These are phyloP conservation scores for Ferdinandea cuprea DNA, from an alignment of 2,888 invertebrate genomes.

Conservation along the genomic window DNA sequence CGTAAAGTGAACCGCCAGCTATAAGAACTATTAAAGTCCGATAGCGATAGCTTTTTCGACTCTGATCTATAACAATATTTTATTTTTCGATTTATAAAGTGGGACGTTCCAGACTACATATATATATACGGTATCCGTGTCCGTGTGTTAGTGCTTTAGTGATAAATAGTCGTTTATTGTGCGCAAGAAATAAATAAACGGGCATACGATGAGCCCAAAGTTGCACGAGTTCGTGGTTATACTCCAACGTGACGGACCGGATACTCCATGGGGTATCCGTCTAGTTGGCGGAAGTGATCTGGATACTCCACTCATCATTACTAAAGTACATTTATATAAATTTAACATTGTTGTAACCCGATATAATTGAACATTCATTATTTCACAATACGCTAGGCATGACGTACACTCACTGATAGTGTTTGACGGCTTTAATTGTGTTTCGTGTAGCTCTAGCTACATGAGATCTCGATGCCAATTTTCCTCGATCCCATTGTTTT, in stretches of 20 bases:
- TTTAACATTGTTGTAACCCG: conserved; percentile 70
- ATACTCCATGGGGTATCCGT: conserved; percentile 93
- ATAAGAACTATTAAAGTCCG: conserved; percentile 32
- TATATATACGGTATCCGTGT: too few relatives aligned
- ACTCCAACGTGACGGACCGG: conserved; percentile 88
- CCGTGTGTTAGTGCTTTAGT: conserved; percentile 24
- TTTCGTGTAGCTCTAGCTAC: conserved; percentile 38
- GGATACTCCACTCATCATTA: conserved; percentile 93
- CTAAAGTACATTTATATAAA: conserved; percentile 92
- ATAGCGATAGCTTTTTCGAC: conserved; percentile 50
- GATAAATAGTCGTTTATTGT: conserved; percentile 12
- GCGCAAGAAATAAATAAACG: conserved; percentile 5
- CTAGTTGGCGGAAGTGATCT: conserved; percentile 94
- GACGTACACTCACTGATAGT: conserved; percentile 24
- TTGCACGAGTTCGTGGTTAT: conserved; percentile 90
- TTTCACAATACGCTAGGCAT: conserved; percentile 59
- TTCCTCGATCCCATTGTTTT: conserved; percentile 65
- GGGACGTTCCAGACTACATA: background rate
- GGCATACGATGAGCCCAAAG: conserved; percentile 83
- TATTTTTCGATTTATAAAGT: conserved; percentile 1
- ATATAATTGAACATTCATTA: conserved; percentile 49
- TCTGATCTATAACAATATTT: conserved; percentile 7
- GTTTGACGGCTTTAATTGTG: conserved; percentile 51
- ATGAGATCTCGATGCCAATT: conserved; percentile 58
- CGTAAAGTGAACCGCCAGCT: conserved; percentile 56